A percentile compares a stretch with the other conserved stretches of the same genome.
Conservation (phyloP, 2,888 invertebrate genomes). For the Uloborus plumipes region DNA sequence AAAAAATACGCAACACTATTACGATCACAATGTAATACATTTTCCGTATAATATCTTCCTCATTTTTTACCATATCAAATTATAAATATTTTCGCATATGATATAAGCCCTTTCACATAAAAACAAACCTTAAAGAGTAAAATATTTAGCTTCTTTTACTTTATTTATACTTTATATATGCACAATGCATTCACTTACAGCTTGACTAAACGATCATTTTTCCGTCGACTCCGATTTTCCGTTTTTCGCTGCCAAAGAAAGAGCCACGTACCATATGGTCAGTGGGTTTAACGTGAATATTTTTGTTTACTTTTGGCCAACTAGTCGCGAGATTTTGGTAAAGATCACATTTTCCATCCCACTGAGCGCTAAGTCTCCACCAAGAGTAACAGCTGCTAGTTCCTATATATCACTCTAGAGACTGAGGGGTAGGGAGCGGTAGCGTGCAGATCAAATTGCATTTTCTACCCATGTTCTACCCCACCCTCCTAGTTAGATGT, state of each 20-base stretch:
- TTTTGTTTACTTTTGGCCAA: constrained; percentile 62
- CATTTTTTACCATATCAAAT: too few relatives aligned
- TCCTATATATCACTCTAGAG: constrained; percentile 43
- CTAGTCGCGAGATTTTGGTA: constrained; percentile 50
- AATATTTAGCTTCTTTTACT: too few relatives aligned
- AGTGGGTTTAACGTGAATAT: constrained; percentile 52
- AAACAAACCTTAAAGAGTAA: too few relatives aligned
- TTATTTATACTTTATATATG: too few relatives aligned
- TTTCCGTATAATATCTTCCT: too few relatives aligned
- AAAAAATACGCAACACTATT: too few relatives aligned
- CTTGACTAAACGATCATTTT: too few relatives aligned
- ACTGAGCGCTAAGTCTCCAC: constrained; percentile 48
- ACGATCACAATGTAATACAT: too few relatives aligned
- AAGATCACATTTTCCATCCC: constrained; percentile 59
- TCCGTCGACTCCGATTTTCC: too few relatives aligned
- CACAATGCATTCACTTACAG: too few relatives aligned
- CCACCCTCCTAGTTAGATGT: constrained; percentile 2
- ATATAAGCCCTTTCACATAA: too few relatives aligned
- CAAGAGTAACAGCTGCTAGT: constrained; percentile 49
- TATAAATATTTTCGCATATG: too few relatives aligned
- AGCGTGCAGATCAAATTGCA: constrained; percentile 47
- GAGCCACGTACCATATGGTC: constrained; percentile 40
- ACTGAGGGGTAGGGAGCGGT: background rate
- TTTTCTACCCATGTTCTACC: constrained; percentile 35
- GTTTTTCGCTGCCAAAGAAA: constrained; percentile 19